These are phyloP conservation scores for Yponomeuta malinellus DNA, from an alignment of 2,888 invertebrate genomes.

Conservation along the genomic window DNA sequence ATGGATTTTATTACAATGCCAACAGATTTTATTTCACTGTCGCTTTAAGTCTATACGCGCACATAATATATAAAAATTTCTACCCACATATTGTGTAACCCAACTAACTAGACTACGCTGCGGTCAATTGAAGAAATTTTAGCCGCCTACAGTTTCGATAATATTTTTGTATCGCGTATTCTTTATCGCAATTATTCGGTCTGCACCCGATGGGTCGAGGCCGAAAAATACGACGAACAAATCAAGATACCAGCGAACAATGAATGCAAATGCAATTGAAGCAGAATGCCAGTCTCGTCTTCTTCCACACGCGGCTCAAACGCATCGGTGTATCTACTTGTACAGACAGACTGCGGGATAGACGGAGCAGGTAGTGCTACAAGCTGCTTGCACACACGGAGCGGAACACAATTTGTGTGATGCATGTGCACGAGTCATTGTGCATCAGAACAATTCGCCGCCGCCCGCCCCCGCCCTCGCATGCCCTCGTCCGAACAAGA, in stretches of 20 bases:
- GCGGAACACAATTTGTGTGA: constrained; percentile 31
- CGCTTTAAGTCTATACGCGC: too few relatives aligned
- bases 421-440: constrained; percentile 21
- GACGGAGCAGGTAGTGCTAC: constrained; percentile 16
- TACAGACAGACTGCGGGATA: not conserved
- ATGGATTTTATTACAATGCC: too few relatives aligned
- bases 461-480: constrained; percentile 6
- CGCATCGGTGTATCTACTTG: not conserved
- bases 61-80: too few relatives aligned
- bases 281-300: constrained; percentile 24
- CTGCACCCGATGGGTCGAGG: not conserved
- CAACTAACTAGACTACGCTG: too few relatives aligned
- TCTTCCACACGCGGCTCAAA: constrained; percentile 21
- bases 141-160: too few relatives aligned
- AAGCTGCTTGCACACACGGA: constrained; percentile 16
- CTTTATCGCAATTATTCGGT: not conserved
- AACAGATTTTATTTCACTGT: too few relatives aligned
- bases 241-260: constrained; percentile 14
- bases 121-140: too few relatives aligned
- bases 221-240: not conserved
- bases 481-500: constrained; percentile 2
- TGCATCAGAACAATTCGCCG: constrained; percentile 15
- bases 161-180: too few relatives aligned
- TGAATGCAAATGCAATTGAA: constrained; percentile 32
- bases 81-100: too few relatives aligned